phyloP scores from a whole-genome alignment of 2,888 invertebrate genomes.

The Exephanes ischioxanthus region DNA sequence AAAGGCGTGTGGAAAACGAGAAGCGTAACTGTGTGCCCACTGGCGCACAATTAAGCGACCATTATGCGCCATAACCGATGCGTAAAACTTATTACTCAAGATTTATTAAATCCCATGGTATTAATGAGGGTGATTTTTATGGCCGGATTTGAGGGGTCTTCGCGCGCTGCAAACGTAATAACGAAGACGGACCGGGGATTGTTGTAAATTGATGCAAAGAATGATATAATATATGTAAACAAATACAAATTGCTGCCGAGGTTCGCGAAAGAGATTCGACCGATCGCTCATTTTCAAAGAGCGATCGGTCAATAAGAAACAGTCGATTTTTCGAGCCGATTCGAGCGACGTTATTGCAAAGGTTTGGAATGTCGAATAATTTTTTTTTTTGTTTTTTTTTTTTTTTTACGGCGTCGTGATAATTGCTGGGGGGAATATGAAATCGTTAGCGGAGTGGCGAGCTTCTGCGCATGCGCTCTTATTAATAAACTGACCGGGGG shows the following conservation, averaged over 20 bases:
- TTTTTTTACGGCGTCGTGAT: not conserved
- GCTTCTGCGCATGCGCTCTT: not conserved
- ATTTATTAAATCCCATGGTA: constrained; percentile 81
- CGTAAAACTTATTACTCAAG: constrained; percentile 81
- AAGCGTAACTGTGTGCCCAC: constrained; percentile 70
- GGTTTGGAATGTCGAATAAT: not conserved
- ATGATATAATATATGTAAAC: not conserved
- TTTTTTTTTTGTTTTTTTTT: too few relatives aligned
- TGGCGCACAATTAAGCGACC: constrained; percentile 81
- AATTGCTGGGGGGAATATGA: not conserved
- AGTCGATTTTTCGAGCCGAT: not conserved
- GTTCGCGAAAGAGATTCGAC: constrained; percentile 12
- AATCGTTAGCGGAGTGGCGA: not conserved
- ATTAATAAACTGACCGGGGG: constrained; percentile 31
- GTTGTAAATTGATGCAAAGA: not conserved
- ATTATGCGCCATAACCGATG: constrained; percentile 80
- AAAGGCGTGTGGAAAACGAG: constrained; percentile 19
- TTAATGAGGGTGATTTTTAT: constrained; percentile 79
- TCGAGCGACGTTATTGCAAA: not conserved
- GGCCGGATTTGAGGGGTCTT: constrained; percentile 68
- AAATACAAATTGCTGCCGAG: constrained; percentile 52
- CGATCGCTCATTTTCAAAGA: constrained; percentile 34
- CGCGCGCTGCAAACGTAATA: too few relatives aligned
- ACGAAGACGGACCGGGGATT: not conserved
- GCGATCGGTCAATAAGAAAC: not conserved